Base-by-base conservation (phyloP, 2,797 vertebrate genomes). In the Pyrocephalus nanus region DNA sequence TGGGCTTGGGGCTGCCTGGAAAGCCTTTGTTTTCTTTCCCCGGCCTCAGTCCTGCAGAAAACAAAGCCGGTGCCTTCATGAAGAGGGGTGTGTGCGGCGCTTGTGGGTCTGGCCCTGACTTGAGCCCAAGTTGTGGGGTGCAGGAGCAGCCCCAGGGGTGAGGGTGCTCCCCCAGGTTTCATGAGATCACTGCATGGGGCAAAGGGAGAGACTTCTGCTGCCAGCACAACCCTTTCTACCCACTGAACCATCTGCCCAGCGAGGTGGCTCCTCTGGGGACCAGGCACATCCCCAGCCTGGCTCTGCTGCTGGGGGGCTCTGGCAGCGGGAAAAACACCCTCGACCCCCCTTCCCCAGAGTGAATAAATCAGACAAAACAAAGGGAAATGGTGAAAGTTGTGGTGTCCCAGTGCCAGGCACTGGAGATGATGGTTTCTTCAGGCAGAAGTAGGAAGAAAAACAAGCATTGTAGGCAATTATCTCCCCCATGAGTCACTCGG, bases 51-150 rank as follows among this genome's bases (percentile, higher is more conserved):
- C 47, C 60, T 66, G 38, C 50, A 72, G 78, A 29, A 79, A 34
- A 36, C 1, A 2, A 67, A 55, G 21, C 29, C 8, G 20, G 12
- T 60, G n/a, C 34, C 50, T 78, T 69, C 32, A 4, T 4, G 25
- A 42, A 11, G 34, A 61, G 21, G 55, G 58, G 36, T 9, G 38
- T 16, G 43, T 0, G 0, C 0, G 1, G 38, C 0, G 0, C 18
- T 66, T 73, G 19, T 47, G 48, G 51, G 55, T 76, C 30, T 47
- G 38, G 19, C 27, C 55, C 38, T 0, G 0, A 21, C 9, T 81
- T 51, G 60, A 64, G 54, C 66, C 15, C 9, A 2, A 36, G 20
- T 30, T 30, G 2, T 14, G 2, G 2, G 18, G 10, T 34, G 11
- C 67, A 50, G 78, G 66, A 57, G 36, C 40, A 34, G 43, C 38